These are phyloP conservation scores for Botia almorhae DNA, from an alignment of 2,797 vertebrate genomes.

Conservation along the genomic window DNA sequence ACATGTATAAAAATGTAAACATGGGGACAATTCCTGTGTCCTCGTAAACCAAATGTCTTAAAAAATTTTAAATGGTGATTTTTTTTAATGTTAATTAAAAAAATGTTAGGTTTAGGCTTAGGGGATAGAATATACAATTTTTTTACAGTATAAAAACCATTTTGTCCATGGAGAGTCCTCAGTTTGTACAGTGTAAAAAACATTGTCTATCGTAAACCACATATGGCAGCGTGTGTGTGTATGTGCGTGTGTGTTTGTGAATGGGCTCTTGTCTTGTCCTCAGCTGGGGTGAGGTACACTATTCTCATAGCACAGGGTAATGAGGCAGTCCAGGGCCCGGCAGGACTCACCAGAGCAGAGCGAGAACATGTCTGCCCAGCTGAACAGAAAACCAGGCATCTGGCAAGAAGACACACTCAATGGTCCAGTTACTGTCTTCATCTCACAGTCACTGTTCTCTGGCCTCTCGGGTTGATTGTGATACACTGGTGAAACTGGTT, in stretches of 20 bases:
- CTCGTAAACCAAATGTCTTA: too few relatives aligned
- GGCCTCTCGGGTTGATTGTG: not conserved
- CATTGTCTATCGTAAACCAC: too few relatives aligned
- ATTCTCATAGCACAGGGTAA: slow-evolving; percentile 68
- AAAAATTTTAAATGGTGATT: too few relatives aligned
- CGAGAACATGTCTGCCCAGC: slow-evolving; percentile 64
- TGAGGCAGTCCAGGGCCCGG: slow-evolving; percentile 68
- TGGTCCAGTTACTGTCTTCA: slow-evolving; percentile 18
- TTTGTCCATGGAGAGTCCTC: too few relatives aligned
- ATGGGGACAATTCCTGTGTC: too few relatives aligned
- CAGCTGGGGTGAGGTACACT: slow-evolving; percentile 61
- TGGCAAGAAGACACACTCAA: slow-evolving; percentile 55
- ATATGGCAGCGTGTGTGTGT: slow-evolving; percentile 17
- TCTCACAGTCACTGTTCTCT: slow-evolving; percentile 5
- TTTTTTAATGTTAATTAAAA: too few relatives aligned
- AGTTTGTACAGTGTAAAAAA: too few relatives aligned
- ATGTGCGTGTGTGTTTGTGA: slow-evolving; percentile 22
- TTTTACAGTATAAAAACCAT: too few relatives aligned
- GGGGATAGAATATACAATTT: too few relatives aligned
- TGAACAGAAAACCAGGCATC: slow-evolving; percentile 65
- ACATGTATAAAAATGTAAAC: too few relatives aligned
- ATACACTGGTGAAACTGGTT: slow-evolving; percentile 2
- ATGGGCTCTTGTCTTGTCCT: slow-evolving; percentile 44
- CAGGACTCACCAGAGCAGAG: slow-evolving; percentile 68
- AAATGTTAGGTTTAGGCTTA: too few relatives aligned